phyloP scores from a whole-genome alignment of 2,888 invertebrate species.

The Halictus ligatus region DNA sequence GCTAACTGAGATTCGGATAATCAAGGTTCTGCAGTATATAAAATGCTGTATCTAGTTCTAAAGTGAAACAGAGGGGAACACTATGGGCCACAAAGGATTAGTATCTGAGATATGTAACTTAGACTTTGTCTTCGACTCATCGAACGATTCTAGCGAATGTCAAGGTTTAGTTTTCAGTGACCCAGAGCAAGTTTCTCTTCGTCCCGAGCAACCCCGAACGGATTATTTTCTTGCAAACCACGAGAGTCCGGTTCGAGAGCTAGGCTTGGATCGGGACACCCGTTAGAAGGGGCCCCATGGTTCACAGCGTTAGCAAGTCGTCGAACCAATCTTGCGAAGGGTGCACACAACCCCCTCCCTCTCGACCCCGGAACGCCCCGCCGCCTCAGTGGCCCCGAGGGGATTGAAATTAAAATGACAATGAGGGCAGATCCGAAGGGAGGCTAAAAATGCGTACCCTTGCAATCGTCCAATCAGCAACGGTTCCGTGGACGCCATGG shows the following conservation, averaged over 20 bases:
- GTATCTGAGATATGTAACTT: no score
- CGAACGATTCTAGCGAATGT: not conserved
- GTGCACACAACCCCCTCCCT: constrained; percentile 66
- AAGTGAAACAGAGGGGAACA: no score
- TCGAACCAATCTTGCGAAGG: constrained; percentile 76
- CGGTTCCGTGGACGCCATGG: constrained; percentile 79
- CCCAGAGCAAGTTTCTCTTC: not conserved
- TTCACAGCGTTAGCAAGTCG: constrained; percentile 73
- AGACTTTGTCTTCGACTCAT: not conserved
- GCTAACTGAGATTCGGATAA: no score
- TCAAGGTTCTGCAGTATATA: no score
- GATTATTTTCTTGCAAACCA: not conserved
- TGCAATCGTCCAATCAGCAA: constrained; percentile 80
- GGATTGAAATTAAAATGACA: constrained; percentile 84
- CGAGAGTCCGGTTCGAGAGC: not conserved
- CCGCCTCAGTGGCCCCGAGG: constrained; percentile 69
- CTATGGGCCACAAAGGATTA: no score
- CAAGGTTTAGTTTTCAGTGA: not conserved
- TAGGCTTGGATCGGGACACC: constrained; percentile 51
- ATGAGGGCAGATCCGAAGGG: constrained; percentile 82
- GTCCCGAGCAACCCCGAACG: not conserved
- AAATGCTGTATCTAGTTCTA: no score
- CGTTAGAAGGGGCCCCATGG: constrained; percentile 57
- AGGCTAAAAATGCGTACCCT: constrained; percentile 81
- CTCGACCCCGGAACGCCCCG: constrained; percentile 68